Conservation (phyloP, 2,113 vertebrate species). For the Macaca mulatta region DNA sequence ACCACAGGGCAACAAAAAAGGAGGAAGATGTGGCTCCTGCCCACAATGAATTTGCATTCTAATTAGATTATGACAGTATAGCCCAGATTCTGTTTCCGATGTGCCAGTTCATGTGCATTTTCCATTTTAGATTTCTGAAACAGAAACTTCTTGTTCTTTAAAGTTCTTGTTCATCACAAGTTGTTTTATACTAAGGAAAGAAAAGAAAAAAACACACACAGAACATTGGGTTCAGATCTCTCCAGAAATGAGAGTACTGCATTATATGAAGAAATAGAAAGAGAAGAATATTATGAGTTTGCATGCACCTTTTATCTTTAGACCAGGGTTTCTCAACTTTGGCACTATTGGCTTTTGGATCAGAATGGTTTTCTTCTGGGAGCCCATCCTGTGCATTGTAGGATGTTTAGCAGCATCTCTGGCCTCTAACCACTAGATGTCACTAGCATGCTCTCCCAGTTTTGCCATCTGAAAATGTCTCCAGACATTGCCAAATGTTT, state of each 20-base stretch:
- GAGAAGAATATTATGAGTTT: background rate
- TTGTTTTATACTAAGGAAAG: background rate
- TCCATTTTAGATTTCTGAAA: constrained; percentile 19
- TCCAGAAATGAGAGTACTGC: background rate
- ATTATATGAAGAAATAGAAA: background rate
- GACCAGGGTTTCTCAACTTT: background rate
- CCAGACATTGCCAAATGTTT: background rate
- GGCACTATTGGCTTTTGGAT: background rate
- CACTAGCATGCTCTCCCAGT: background rate
- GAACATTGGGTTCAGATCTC: background rate
- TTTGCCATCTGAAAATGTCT: background rate
- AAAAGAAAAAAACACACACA: background rate
- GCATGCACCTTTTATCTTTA: background rate
- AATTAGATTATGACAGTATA: background rate
- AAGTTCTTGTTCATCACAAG: background rate
- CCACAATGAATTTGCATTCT: background rate
- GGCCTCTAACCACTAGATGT: constrained; percentile 35
- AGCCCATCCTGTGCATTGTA: background rate
- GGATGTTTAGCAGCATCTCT: background rate
- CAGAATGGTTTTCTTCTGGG: background rate
- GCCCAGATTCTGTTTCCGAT: background rate
- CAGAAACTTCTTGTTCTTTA: background rate
- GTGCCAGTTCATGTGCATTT: background rate
- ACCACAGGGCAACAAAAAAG: background rate
- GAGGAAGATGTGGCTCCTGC: background rate